Conservation (phyloP, 2,797 vertebrate species). For the Avahi laniger region DNA sequence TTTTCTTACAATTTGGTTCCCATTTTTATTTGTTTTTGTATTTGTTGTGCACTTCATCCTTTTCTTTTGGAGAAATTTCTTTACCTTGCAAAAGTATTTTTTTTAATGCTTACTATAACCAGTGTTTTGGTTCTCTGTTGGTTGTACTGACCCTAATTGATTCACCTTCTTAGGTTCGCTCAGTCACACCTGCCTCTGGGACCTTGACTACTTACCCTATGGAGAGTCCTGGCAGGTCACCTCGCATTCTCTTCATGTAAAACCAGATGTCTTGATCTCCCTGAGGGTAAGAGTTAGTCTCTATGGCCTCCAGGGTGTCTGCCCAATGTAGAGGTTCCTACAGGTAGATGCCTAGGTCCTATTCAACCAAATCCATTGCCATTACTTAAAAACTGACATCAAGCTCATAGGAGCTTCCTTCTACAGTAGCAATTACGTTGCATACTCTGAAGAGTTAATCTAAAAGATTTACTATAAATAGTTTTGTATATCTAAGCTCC, state of each 20-base stretch:
- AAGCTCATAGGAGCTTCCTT: neutral
- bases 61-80: neutral
- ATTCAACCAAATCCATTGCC: neutral
- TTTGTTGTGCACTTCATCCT: neutral
- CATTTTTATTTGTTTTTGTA: neutral
- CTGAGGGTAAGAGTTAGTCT: neutral
- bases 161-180: neutral
- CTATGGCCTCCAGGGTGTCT: neutral
- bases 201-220: neutral
- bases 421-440: neutral
- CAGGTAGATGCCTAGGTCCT: neutral
- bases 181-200: neutral
- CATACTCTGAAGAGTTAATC: neutral
- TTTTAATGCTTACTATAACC: neutral
- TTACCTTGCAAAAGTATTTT: neutral
- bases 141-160: neutral
- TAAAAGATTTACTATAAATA: neutral
- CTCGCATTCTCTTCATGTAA: neutral
- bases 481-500: neutral
- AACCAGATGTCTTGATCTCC: neutral
- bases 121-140: neutral
- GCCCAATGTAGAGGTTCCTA: neutral
- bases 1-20: neutral
- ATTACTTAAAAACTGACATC: neutral
- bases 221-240: neutral